Evolutionary conservation across 2,797 vertebrate species (phyloP), one percentile per base, ranked within the genome.

Genomic region (Gymnopithys bicolor): DNA sequence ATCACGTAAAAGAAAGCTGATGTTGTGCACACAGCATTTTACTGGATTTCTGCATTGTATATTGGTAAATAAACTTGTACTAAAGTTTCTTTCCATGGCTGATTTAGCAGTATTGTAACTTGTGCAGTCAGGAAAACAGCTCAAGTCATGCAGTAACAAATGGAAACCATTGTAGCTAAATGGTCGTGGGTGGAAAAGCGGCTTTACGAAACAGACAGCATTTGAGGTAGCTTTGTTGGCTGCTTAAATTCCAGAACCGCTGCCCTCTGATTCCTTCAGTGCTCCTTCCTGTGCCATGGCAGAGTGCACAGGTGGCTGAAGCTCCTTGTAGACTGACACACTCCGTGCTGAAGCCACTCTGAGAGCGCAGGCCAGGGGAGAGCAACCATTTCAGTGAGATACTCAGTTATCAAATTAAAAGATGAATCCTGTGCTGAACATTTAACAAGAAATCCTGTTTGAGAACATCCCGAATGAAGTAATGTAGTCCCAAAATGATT

Each of bases 1-100:
- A 70, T 78, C 46, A 81, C 81, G 51, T 84, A 75, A 93, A 93
- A 69, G 64, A 66, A 11, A 71, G 83, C 84, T 74, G 76, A 76
- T 86, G 48, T 60, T 95, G 59, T 68, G 80, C 89, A 70, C 83
- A 90, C 89, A 90, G 83, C 78, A 58, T 89, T 95, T 95, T 63
- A 84, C 62, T 62, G 88, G 51, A 79, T 73, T 87, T 96, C 75
- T 84, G 84, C 94, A 76, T 92, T 95, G 92, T 96, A 70, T 43
- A 88, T 69, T 75, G 84, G 76, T 91, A 94, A 96, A 94, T 96
- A 95, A 96, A 96, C 87, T 92, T 79, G 27, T 60, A 88, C 56
- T 88, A 33, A 90, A 87, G 49, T 93, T 92, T 79, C 58, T 91
- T 96, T 73, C 77, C 23, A 58, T 58, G 67, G 70, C 0, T 90